Evolutionary conservation across 2,113 vertebrate genomes (phyloP).

Genomic region (Phalacrocorax aristotelis): DNA sequence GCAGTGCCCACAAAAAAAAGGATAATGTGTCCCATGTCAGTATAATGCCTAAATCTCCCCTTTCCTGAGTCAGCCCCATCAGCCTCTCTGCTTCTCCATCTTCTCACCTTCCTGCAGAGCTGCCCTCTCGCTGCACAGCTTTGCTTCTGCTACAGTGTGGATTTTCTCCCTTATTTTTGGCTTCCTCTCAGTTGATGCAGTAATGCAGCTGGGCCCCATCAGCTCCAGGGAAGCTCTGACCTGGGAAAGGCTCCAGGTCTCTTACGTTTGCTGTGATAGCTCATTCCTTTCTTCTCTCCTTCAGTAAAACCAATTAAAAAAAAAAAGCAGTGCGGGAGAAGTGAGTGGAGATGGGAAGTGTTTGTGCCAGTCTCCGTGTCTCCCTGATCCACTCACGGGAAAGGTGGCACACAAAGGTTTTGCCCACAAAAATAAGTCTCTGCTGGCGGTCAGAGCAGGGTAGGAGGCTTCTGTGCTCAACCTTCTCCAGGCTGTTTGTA

Average conservation of each 20-base stretch:
- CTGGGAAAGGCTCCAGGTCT: slow-evolving; percentile 37
- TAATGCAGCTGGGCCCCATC: slow-evolving; percentile 3
- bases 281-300: slow-evolving; percentile 7
- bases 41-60: neutral
- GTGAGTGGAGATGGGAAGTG: neutral
- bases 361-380: accelerated
- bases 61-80: neutral
- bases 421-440: neutral
- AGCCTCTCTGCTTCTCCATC: neutral
- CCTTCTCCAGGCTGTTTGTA: neutral
- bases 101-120: neutral
- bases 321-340: neutral
- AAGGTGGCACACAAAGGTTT: neutral
- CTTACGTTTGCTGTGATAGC: neutral
- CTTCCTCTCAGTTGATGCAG: neutral
- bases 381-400: neutral
- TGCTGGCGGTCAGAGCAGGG: neutral
- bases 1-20: neutral
- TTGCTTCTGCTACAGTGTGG: neutral
- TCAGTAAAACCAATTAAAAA: neutral
- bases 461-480: neutral
- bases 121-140: neutral
- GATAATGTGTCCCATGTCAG: accelerated
- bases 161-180: neutral
- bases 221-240: neutral